Evolutionary conservation across 2,888 invertebrate genomes (phyloP).

Genomic region (Punctoribates punctum): DNA sequence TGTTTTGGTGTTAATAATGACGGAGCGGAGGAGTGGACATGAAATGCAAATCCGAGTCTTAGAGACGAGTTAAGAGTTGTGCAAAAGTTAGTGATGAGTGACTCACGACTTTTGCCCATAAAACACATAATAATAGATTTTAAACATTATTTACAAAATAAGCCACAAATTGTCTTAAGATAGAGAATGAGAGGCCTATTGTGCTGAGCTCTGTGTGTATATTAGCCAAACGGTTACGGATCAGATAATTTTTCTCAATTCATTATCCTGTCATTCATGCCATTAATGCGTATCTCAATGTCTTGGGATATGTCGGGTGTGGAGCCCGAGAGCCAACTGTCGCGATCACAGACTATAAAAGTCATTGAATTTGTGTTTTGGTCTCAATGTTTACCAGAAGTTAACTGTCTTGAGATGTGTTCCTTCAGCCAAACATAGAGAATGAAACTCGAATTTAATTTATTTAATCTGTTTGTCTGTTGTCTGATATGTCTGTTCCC

Average conservation of each 20-base stretch:
- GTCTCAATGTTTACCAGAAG: not conserved
- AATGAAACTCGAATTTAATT: not conserved
- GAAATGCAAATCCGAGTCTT: not conserved
- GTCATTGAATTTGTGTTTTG: not conserved
- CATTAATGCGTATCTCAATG: slow-evolving; percentile 27
- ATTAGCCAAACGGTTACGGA: slow-evolving; percentile 16
- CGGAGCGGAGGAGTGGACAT: not conserved
- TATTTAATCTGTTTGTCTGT: not conserved
- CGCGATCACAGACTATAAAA: slow-evolving; percentile 1
- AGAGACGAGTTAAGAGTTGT: not conserved
- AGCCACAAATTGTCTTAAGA: not conserved
- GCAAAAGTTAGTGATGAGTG: not conserved
- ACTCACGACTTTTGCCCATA: not conserved
- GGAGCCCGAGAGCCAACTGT: slow-evolving; percentile 20
- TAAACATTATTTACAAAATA: not conserved
- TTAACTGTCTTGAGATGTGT: not conserved
- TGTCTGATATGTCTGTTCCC: not conserved
- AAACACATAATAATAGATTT: not conserved
- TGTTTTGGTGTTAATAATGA: not conserved
- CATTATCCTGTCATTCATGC: slow-evolving; percentile 7
- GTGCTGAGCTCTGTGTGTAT: not conserved
- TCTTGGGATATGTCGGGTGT: not conserved
- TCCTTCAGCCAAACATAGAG: not conserved
- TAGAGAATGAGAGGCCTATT: not conserved
- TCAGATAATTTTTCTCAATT: not conserved